A percentile compares a stretch with the other conserved stretches of the same genome.
phyloP scores from a whole-genome alignment of 2,797 vertebrate genomes.

The Artibeus jamaicensis region DNA sequence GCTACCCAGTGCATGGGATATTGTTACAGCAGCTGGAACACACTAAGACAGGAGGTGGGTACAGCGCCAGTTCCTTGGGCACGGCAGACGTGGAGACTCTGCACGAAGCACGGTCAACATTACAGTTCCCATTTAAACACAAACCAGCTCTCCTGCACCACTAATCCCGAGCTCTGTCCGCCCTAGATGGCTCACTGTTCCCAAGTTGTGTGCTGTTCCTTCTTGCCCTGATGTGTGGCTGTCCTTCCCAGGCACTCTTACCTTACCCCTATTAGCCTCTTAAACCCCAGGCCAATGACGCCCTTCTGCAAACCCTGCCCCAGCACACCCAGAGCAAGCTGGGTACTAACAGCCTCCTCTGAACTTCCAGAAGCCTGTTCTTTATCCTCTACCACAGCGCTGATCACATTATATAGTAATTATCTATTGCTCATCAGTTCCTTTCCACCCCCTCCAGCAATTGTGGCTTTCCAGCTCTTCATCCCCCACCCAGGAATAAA shows the following conservation, averaged over 20 bases:
- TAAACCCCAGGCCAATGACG: background rate
- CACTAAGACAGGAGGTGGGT: background rate
- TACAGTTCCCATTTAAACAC: background rate
- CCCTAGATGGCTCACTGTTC: background rate
- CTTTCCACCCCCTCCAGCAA: slow-evolving; percentile 1
- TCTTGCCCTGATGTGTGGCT: background rate
- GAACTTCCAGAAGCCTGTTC: background rate
- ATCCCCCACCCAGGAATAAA: slow-evolving; percentile 13
- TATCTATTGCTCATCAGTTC: slow-evolving; percentile 38
- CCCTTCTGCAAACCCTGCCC: background rate
- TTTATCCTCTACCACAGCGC: background rate
- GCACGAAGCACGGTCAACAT: background rate
- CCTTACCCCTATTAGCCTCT: background rate
- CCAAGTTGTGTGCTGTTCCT: background rate
- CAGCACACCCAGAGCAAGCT: background rate
- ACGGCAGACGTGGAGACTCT: background rate
- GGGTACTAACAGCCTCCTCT: background rate
- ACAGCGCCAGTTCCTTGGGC: background rate
- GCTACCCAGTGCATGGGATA: background rate
- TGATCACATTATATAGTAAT: background rate
- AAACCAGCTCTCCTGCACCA: background rate
- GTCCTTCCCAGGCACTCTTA: background rate
- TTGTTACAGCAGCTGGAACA: background rate
- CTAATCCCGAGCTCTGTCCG: background rate
- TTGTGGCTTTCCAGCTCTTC: slow-evolving; percentile 32